A percentile compares a stretch with the other conserved stretches of the same genome.
These are phyloP conservation scores for Eurytoma californica DNA, from an alignment of 2,888 invertebrate species.

Conservation along the genomic window DNA sequence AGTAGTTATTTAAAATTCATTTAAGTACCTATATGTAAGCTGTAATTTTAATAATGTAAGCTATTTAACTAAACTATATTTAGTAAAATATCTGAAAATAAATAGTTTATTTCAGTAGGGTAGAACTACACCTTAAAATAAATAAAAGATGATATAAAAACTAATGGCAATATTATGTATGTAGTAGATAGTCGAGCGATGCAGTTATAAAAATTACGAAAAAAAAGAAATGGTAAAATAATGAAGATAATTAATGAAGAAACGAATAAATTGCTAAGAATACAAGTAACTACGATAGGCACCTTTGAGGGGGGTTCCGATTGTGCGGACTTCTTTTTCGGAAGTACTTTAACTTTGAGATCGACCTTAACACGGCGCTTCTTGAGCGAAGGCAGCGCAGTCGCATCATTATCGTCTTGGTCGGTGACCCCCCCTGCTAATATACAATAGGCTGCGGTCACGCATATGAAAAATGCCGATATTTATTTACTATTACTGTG, in stretches of 20 bases:
- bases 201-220: no score
- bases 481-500: slow-evolving; percentile 43
- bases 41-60: no score
- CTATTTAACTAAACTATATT: no score
- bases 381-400: slow-evolving; percentile 69
- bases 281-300: slow-evolving; percentile 59
- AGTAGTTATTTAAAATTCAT: no score
- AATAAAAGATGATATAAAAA: not conserved
- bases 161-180: not conserved
- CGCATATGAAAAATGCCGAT: slow-evolving; percentile 36
- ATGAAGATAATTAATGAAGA: not conserved
- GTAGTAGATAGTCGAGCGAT: no score
- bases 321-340: slow-evolving; percentile 70
- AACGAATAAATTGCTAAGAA: not conserved
- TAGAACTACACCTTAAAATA: no score
- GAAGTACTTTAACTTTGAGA: slow-evolving; percentile 73
- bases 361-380: slow-evolving; percentile 73
- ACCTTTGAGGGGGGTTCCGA: slow-evolving; percentile 66
- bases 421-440: slow-evolving; percentile 71
- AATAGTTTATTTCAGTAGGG: no score
- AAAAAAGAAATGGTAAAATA: not conserved
- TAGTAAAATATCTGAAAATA: no score
- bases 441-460: slow-evolving; percentile 61
- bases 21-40: no score
- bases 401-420: slow-evolving; percentile 63